phyloP scores from a whole-genome alignment of 2,888 invertebrate species.

The Crioceris asparagi region DNA sequence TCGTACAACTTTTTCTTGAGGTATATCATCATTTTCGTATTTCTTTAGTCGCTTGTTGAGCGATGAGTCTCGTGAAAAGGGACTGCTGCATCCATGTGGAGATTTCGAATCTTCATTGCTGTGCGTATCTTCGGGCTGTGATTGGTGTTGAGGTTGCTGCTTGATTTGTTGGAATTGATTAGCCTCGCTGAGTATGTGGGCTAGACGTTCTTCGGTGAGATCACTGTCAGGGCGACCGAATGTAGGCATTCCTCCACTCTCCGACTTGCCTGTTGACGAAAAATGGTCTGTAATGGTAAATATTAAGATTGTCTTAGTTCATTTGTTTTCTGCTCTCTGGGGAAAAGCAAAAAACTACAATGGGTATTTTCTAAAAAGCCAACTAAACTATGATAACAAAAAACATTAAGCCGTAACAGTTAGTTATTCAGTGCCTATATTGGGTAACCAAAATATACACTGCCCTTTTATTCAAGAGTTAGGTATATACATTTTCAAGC shows the following conservation, averaged over 20 bases:
- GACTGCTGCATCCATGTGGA: slow-evolving; percentile 68
- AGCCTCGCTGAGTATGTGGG: slow-evolving; percentile 87
- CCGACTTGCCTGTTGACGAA: slow-evolving; percentile 66
- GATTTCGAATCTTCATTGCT: slow-evolving; percentile 77
- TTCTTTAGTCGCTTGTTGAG: slow-evolving; percentile 70
- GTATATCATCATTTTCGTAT: slow-evolving; percentile 88
- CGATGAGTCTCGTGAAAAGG: slow-evolving; percentile 63
- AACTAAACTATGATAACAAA: too few species aligned
- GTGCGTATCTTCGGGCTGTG: slow-evolving; percentile 43
- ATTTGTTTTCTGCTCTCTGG: too few species aligned
- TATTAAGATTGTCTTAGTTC: slow-evolving; percentile 13
- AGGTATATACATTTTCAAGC: too few species aligned
- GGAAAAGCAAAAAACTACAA: too few species aligned
- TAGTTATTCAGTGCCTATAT: too few species aligned
- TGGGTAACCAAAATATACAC: too few species aligned
- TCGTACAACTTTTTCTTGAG: slow-evolving; percentile 90
- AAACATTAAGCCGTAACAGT: too few species aligned
- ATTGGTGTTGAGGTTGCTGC: slow-evolving; percentile 28
- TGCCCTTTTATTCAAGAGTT: too few species aligned
- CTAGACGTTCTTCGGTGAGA: slow-evolving; percentile 83
- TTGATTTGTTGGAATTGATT: slow-evolving; percentile 71
- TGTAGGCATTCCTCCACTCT: slow-evolving; percentile 64
- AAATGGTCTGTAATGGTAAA: slow-evolving; percentile 37
- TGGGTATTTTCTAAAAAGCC: too few species aligned
- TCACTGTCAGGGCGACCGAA: slow-evolving; percentile 66